Evolutionary conservation across 2,888 invertebrate species (phyloP).

Genomic region (Agrilus cyanescens): DNA sequence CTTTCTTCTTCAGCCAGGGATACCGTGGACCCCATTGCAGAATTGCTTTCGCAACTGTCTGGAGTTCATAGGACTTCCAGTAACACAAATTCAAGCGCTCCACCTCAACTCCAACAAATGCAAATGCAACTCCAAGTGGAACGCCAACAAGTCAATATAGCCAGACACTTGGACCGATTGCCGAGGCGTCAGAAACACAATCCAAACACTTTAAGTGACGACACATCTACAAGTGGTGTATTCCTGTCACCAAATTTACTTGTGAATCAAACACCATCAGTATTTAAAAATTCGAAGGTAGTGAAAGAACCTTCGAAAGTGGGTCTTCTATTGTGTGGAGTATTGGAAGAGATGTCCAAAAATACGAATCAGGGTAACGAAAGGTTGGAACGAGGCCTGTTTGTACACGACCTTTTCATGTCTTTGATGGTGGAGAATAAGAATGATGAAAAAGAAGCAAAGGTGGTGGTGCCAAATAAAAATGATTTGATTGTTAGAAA

Average conservation of each 20-base stretch:
- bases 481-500: no score
- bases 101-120: neutral
- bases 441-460: no score
- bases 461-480: no score
- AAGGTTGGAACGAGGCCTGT: no score
- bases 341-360: no score
- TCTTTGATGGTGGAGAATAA: no score
- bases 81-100: conserved; percentile 1
- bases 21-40: conserved; percentile 1
- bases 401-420: no score
- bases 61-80: conserved; percentile 1
- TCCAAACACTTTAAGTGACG: neutral
- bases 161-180: conserved; percentile 1
- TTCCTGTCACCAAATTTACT: neutral
- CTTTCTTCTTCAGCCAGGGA: neutral
- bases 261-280: no score
- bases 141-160: neutral
- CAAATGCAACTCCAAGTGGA: conserved; percentile 4
- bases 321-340: no score
- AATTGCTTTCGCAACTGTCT: conserved; percentile 1
- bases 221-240: neutral
- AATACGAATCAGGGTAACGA: no score
- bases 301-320: no score
- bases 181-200: neutral
- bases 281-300: no score